Evolutionary conservation across 2,113 vertebrate species (phyloP).

Genomic region (Taxidea taxus): DNA sequence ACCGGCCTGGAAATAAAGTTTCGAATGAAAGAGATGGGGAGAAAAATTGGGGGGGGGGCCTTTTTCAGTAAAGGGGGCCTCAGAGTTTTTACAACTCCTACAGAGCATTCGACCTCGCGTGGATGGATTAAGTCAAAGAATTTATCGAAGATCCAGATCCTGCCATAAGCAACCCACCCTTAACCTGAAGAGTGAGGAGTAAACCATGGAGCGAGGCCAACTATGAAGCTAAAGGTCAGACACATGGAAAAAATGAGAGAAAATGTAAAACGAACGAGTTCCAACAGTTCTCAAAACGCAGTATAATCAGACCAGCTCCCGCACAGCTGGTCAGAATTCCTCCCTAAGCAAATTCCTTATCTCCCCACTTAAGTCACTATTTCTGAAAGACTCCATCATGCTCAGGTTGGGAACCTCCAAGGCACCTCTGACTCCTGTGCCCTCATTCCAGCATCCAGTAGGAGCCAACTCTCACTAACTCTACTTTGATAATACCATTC

Average conservation of each 20-base stretch:
- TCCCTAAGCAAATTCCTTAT: neutral
- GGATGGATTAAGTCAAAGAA: neutral
- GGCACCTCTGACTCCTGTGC: neutral
- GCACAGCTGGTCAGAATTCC: neutral
- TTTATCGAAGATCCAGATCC: neutral
- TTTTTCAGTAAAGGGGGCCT: conserved; percentile 32
- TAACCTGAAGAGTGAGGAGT: neutral
- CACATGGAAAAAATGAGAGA: neutral
- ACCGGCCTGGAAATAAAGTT: conserved; percentile 47
- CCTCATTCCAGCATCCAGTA: neutral
- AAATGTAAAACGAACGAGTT: neutral
- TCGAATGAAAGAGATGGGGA: neutral
- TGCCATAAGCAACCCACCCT: neutral
- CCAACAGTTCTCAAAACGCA: neutral
- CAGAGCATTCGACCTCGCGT: neutral
- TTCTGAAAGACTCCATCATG: neutral
- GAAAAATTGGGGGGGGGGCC: neutral
- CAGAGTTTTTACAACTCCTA: neutral
- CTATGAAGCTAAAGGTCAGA: neutral
- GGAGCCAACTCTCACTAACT: neutral
- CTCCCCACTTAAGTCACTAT: neutral
- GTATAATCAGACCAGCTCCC: neutral
- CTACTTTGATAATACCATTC: neutral
- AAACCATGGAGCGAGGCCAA: neutral
- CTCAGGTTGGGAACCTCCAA: neutral